These are phyloP conservation scores for Anneissia japonica DNA, from an alignment of 35 echinoderm and acorn worm genomes.

Conservation along the genomic window DNA sequence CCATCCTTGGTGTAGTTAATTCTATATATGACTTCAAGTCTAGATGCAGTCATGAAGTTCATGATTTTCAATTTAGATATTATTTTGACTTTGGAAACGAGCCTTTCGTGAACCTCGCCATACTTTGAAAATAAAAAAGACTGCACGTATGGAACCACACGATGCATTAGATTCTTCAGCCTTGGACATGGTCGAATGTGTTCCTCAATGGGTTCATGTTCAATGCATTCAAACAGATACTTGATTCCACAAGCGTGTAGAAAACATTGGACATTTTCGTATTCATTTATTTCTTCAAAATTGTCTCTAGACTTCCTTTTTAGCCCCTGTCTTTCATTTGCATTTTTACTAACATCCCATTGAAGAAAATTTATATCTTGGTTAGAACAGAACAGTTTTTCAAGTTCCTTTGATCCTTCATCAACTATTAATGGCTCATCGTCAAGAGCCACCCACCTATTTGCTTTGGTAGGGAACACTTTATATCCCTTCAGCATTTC, in stretches of 20 bases:
- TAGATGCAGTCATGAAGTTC: background rate
- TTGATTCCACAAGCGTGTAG: background rate
- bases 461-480: constrained; percentile 13
- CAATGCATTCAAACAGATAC: background rate
- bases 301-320: background rate
- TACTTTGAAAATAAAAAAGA: background rate
- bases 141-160: background rate
- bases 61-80: background rate
- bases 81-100: background rate
- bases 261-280: background rate
- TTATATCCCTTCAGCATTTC: background rate
- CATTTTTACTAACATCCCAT: background rate
- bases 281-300: background rate
- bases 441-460: background rate
- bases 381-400: background rate
- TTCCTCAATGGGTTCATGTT: background rate
- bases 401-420: background rate
- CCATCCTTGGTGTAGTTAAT: background rate
- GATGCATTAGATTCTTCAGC: background rate
- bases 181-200: background rate
- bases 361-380: background rate
- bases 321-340: background rate
- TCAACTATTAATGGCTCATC: background rate
- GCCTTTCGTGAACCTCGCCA: background rate
- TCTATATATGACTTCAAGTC: background rate